Evolutionary conservation across 2,797 vertebrate genomes (phyloP).

Genomic region (Anabas testudineus): DNA sequence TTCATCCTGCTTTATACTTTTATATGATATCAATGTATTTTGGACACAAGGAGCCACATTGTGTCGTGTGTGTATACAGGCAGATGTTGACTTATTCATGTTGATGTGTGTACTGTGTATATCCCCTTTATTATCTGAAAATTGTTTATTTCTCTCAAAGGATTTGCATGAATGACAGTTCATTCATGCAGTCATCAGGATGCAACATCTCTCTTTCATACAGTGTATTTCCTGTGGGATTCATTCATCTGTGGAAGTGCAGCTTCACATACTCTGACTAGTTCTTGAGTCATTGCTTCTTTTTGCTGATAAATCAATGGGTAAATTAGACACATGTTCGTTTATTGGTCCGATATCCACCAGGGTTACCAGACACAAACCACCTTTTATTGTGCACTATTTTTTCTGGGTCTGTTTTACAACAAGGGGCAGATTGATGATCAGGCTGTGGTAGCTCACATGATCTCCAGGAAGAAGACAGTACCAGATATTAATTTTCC

Average conservation of each 20-base stretch:
- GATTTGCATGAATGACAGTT: slow-evolving; percentile 35
- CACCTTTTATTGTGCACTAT: neutral
- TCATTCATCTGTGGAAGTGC: slow-evolving; percentile 38
- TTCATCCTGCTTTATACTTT: slow-evolving; percentile 18
- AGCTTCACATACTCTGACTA: slow-evolving; percentile 38
- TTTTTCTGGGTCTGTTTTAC: neutral
- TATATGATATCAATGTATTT: slow-evolving; percentile 30
- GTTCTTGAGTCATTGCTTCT: slow-evolving; percentile 45
- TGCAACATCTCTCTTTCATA: slow-evolving; percentile 28
- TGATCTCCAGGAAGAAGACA: slow-evolving; percentile 3
- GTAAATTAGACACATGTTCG: slow-evolving; percentile 30
- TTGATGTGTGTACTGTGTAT: slow-evolving; percentile 1
- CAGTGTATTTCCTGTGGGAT: slow-evolving; percentile 29
- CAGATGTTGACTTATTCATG: neutral
- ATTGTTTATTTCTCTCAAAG: slow-evolving; percentile 11
- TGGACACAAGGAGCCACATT: slow-evolving; percentile 31
- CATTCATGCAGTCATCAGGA: slow-evolving; percentile 29
- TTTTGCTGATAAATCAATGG: slow-evolving; percentile 52
- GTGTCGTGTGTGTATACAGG: neutral
- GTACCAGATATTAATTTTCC: neutral
- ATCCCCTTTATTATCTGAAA: slow-evolving; percentile 12
- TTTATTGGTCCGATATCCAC: slow-evolving; percentile 27
- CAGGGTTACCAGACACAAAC: neutral
- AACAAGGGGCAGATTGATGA: neutral
- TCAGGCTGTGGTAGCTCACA: slow-evolving; percentile 8